These are phyloP conservation scores for Chamaea fasciata DNA, from an alignment of 2,113 vertebrate species.

Conservation along the genomic window DNA sequence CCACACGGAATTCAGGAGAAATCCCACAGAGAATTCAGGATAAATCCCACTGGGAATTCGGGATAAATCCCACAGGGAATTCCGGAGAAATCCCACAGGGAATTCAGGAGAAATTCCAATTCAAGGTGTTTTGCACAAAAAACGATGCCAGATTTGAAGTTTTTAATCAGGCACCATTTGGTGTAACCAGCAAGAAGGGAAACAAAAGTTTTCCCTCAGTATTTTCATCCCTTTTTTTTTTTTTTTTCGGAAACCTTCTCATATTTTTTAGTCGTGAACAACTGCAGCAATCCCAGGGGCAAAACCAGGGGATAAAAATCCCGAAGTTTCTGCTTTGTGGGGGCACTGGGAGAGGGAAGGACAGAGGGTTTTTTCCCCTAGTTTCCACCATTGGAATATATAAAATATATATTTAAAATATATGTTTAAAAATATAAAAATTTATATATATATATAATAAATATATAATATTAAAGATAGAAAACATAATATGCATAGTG, in stretches of 20 bases:
- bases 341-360: neutral
- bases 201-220: neutral
- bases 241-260: neutral
- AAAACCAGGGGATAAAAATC: neutral
- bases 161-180: neutral
- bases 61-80: neutral
- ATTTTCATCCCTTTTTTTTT: neutral
- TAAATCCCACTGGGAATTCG: accelerated
- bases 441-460: too few species aligned
- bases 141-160: neutral
- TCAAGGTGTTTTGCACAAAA: neutral
- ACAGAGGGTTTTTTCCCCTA: neutral
- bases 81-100: neutral
- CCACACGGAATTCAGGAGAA: neutral
- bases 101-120: neutral
- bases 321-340: neutral
- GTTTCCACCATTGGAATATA: neutral
- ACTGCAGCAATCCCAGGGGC: neutral
- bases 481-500: too few species aligned
- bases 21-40: neutral
- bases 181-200: neutral
- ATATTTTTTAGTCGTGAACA: neutral
- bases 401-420: neutral
- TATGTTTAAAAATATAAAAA: too few species aligned
- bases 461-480: too few species aligned